Base-by-base conservation (phyloP, 1,140 invertebrate species). In the Drosophila nasuta region DNA sequence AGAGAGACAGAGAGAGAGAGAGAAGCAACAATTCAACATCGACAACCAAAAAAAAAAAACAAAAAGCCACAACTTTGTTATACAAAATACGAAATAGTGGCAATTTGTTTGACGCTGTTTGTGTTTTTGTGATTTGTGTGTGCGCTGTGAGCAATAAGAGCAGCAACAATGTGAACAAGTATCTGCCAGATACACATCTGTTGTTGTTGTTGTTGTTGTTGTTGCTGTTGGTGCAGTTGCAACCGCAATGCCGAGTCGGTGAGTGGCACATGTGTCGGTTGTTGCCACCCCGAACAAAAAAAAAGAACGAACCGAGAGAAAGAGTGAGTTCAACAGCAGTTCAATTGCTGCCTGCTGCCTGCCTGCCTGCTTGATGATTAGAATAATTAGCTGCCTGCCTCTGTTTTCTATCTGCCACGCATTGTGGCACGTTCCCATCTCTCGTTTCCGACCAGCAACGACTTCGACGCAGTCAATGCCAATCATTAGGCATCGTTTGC, bases 1-100 rank as follows among this genome's bases (percentile, higher is more conserved):
- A 43, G 43, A 10, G 17, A 1, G 3, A 1, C 28, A 56, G 20
- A 17, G 49, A 2, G 41, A 38, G 25, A 2, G 20, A 8, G 13
- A 28, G 13, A 33, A 33, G 11, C 1, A 30, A 51, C 20, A 15
- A 43, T 58, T 73, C n/a, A 43, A 68, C 48, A 13, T 25, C 20
- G 20, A 25, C 48, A 52, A 20, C 48, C 41, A 64, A 73, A 81
- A 74, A 74, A 52, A 66, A 51, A 72, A 51, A 58, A 58, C 49
- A 30, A n/a, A 46, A 49, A 74, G 62, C 52, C 82, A 30, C 82
- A 82, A 82, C 82, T 86, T 82, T 86, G 82, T 86, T 79, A 54
- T 52, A 76, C 75, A 56, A 79, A 73, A 51, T 49, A 75, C 69
- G 48, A 78, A 78, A 83, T 77, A 70, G 73, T 82, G 82, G 79